phyloP scores from a whole-genome alignment of 2,888 invertebrate genomes.

The Polymixis flavicincta region DNA sequence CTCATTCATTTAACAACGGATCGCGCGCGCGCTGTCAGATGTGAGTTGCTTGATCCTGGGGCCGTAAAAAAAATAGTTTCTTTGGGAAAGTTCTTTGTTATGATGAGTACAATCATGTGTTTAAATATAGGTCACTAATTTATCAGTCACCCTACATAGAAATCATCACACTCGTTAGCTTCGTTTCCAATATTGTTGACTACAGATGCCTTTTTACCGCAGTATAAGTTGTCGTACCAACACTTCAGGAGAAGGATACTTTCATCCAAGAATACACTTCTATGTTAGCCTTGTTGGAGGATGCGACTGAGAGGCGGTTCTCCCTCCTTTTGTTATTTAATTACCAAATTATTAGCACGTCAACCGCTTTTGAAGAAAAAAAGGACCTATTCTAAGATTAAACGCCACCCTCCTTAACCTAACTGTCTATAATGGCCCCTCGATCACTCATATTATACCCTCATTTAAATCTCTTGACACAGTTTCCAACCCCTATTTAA shows the following conservation, averaged over 20 bases:
- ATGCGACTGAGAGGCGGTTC: neutral
- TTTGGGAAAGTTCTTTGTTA: too few species aligned
- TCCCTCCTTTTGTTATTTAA: slow-evolving; percentile 26
- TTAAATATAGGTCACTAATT: too few species aligned
- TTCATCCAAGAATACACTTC: neutral
- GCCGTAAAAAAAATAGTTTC: too few species aligned
- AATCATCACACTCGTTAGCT: neutral
- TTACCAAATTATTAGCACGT: slow-evolving; percentile 26
- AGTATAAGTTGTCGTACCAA: neutral
- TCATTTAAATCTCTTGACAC: slow-evolving; percentile 58
- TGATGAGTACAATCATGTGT: too few species aligned
- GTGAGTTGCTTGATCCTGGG: too few species aligned
- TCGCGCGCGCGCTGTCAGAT: too few species aligned
- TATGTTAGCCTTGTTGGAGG: neutral
- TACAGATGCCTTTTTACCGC: neutral
- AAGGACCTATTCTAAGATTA: slow-evolving; percentile 29
- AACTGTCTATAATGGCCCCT: slow-evolving; percentile 26
- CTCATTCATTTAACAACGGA: too few species aligned
- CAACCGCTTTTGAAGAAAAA: neutral
- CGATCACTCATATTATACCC: slow-evolving; percentile 50
- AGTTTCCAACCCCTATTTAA: slow-evolving; percentile 32
- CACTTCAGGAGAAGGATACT: neutral
- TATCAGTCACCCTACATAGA: too few species aligned
- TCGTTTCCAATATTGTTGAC: neutral
- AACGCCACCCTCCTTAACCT: slow-evolving; percentile 10